phyloP scores from a whole-genome alignment of 2,888 invertebrate genomes.

The Cryptocephalus moraei region DNA sequence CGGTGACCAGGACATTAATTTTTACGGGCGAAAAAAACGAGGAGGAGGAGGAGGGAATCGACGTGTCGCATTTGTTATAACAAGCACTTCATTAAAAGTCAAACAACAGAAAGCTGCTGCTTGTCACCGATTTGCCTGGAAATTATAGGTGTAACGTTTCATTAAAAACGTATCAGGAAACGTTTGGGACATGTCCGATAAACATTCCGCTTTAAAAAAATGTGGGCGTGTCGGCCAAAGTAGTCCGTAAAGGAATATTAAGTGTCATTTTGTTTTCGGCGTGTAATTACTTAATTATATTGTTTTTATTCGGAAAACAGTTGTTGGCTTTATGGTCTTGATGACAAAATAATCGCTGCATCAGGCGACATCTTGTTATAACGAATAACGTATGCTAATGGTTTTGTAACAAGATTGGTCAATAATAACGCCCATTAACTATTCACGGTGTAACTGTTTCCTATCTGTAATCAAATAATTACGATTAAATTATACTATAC shows the following conservation, averaged over 20 bases:
- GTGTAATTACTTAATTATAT: constrained; percentile 17
- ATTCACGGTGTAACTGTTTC: too few species aligned
- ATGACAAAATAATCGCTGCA: constrained; percentile 14
- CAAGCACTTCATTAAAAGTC: background rate
- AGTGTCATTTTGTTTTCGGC: constrained; percentile 17
- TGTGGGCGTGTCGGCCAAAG: constrained; percentile 13
- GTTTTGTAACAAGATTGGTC: too few species aligned
- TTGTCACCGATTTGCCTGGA: background rate
- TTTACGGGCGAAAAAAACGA: too few species aligned
- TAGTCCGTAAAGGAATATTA: constrained; percentile 16
- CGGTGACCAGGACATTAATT: background rate
- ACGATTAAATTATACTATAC: too few species aligned
- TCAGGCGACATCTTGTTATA: too few species aligned
- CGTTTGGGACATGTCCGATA: constrained; percentile 13
- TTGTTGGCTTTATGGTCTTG: constrained; percentile 2
- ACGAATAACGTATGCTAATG: too few species aligned
- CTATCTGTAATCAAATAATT: too few species aligned
- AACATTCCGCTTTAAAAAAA: constrained; percentile 5
- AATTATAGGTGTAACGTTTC: constrained; percentile 3
- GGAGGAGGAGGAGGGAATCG: background rate
- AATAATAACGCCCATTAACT: too few species aligned
- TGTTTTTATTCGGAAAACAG: background rate
- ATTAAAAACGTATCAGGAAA: constrained; percentile 24
- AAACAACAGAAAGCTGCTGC: background rate
- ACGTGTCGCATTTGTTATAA: background rate